Evolutionary conservation across 2,888 invertebrate species (phyloP), one percentile per base, ranked within the genome.

Genomic region (Lymantria monacha): DNA sequence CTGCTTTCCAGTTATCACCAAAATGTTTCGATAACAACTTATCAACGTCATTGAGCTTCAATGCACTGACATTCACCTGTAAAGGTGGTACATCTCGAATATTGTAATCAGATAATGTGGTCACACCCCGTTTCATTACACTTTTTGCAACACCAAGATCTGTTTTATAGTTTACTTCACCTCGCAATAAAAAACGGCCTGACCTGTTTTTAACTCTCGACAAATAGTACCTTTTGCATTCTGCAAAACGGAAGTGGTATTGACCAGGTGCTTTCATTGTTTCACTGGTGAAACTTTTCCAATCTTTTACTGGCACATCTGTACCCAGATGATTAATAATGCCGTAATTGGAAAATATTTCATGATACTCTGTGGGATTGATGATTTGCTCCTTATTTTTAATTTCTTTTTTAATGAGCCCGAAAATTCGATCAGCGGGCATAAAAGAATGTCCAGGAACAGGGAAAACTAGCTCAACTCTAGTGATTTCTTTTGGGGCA

Each of bases 401-500:
- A 37, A 55, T 51, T 43, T 49, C 51, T 13, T 52, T 52, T 46
- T 55, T 52, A 38, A 55, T 55, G 10, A 52, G 14, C 1, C 60
- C 64, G 46, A 63, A 63, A 14, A 65, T 61, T 30, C 64, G 37
- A 42, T 65, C 65, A 7, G 64, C 53, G 42, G 61, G 65, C 22
- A 66, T 41, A 52, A 62, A 66, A n/a, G n/a, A n/a, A 44, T 63
- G 66, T 11, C 63, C 59, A 9, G 62, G 58, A 12, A 62, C 50
- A n/a, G 62, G 65, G 40, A 65, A 65, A n/a, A 37, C 66, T n/a
- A n/a, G n/a, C n/a, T n/a, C 48, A 63, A 40, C 9, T 65, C 64
- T 0, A 58, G 22, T 48, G 22, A 49, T 31, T 51, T 53, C 49
- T 47, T 45, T 12, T 41, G 12, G 14, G 8, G 10, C 12, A 55